Evolutionary conservation across 2,888 invertebrate genomes (phyloP), one percentile per base, ranked within the genome.

Genomic region (Zygothrica quintamaculata): DNA sequence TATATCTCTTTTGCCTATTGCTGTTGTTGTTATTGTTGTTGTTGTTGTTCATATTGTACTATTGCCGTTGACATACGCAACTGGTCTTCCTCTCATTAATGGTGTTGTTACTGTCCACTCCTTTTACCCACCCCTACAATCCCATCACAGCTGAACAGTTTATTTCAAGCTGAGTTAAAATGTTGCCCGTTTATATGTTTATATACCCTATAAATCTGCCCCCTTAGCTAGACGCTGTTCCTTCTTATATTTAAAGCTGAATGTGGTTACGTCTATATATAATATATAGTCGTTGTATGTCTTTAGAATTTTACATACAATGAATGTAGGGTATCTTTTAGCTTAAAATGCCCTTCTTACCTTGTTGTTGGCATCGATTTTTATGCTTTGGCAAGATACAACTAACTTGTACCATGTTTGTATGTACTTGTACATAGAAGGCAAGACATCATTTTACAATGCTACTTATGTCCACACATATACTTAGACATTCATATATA

Each of bases 401-500:
- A 46, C 29, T 22, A 56, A 33, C 57, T 58, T 51, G 34, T 66
- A 44, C 26, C 43, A 52, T 66, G 75, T 61, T 48, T 81, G 74
- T 84, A 71, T 81, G 74, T 84, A 71, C 18, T 22, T 5, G 18
- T 22, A 3, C 85, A 76, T 77, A 82, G 80, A 85, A 85, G 82
- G 82, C 86, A 84, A 82, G 74, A 82, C 82, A 79, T 85, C 80
- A 85, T 82, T 82, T 79, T 84, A 80, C 80, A 77, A 66, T 73
- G 73, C 86, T 84, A 77, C 84, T 84, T 84, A 79, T 77, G 74
- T 74, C 51, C 47, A 70, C 58, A 44, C 71, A 56, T 62, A 57
- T 29, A 51, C 43, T 42, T 40, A 57, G 33, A 37, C 12, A 53
- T 25, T 37, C 13, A 34, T 12, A 40, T 12, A 9, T 29, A 29